Base-by-base conservation (phyloP, 2,113 vertebrate species). In the Clarias gariepinus region DNA sequence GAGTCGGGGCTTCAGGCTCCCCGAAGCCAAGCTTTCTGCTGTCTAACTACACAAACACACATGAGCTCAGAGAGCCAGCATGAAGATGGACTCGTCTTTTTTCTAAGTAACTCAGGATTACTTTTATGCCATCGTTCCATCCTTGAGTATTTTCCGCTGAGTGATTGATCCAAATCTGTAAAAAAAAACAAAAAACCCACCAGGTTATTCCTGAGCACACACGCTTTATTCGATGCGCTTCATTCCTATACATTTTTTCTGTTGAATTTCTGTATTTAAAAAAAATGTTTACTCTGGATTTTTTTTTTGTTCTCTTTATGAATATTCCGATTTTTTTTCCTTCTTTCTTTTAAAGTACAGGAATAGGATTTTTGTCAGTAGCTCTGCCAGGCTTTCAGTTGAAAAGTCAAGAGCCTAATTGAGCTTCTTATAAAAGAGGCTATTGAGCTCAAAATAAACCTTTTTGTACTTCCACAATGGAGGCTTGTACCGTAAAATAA, bases 361-460 rank as follows among this genome's bases (percentile, higher is more conserved):
- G 58, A 81, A 85, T 71, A 53, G n/a, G 53, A 57, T 73, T 71
- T 81, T 47, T 84, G 58, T 60, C 52, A 86, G 76, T 86, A 79
- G 68, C 66, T 41, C 53, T 73, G 85, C 85, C 81, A 57, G 13
- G 52, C 25, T 80, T 76, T 63, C 18, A 53, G 57, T 57, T 58
- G 53, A 86, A 66, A 36, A 74, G 23, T 79, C 61, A 53, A 82
- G 18, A 11, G 7, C 25, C 73, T 77, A 30, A 69, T 83, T 86
- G n/a, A 18, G 66, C 28, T 36, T 23, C 30, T 28, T 80, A 33
- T 73, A 60, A 74, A 53, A 88, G 77, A 63, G 15, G 7, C 33
- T 52, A 30, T 74, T 86, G 57, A 86, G 78, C 91, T 90, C 85
- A 91, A 92, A 92, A 90, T 90, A 93, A 90, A 93, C 85, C 58